A percentile compares a stretch with the other conserved stretches of the same genome.
Conservation (phyloP, 2,888 invertebrate genomes). For the Serripes groenlandicus region DNA sequence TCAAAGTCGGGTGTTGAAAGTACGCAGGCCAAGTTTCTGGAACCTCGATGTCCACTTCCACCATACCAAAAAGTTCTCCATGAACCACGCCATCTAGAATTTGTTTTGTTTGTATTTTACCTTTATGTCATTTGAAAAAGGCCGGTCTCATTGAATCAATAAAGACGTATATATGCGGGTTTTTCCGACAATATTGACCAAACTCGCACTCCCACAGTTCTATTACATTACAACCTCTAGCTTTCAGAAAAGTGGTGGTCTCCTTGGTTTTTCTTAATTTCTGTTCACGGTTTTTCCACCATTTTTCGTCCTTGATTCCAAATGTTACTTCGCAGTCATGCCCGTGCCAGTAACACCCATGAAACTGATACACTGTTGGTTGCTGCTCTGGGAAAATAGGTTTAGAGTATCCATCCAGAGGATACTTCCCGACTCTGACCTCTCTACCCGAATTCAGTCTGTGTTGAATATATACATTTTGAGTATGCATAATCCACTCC, state of each 20-base stretch:
- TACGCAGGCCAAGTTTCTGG: conserved; percentile 32
- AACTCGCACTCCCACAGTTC: conserved; percentile 62
- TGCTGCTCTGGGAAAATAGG: conserved; percentile 14
- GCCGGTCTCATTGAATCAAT: conserved; percentile 28
- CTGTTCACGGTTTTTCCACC: conserved; percentile 2
- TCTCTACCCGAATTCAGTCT: conserved; percentile 36
- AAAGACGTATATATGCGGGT: conserved; percentile 41
- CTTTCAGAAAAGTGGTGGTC: conserved; percentile 4
- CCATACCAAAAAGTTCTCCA: conserved; percentile 44
- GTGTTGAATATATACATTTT: conserved; percentile 29
- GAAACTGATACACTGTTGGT: conserved; percentile 45
- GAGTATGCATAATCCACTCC: conserved; percentile 45
- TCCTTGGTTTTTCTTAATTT: conserved; percentile 32
- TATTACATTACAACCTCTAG: conserved; percentile 18
- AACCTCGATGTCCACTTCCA: conserved; percentile 39
- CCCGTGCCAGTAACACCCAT: conserved; percentile 57
- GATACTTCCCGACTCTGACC: conserved; percentile 41
- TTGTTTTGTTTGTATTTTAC: conserved; percentile 6
- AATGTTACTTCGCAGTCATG: conserved; percentile 11
- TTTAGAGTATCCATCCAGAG: conserved; percentile 46
- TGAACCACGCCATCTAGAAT: conserved; percentile 42
- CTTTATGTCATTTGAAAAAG: conserved; percentile 31
- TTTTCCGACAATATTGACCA: conserved; percentile 33
- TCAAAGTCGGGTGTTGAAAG: conserved; percentile 29
- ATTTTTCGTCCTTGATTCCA: conserved; percentile 11